Evolutionary conservation across 2,113 vertebrate species (phyloP), one percentile per base, ranked within the genome.

Genomic region (Petroica traversi): DNA sequence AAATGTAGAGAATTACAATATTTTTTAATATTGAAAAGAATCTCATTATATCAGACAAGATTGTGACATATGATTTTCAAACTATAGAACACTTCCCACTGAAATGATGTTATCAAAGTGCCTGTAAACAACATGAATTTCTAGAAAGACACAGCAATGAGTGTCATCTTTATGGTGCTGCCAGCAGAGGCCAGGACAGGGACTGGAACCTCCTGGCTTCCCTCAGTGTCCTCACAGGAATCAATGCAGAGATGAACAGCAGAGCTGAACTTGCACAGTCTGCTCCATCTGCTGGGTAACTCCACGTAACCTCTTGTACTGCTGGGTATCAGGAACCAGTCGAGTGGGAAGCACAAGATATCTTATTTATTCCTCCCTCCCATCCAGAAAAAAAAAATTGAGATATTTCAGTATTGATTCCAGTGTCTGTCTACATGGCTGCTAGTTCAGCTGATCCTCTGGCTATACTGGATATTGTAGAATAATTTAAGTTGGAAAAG

Each of bases 91-190:
- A 40, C 13, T 20, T 45, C 55, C 20, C 41, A 80, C 33, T 48
- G 36, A 67, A 69, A 61, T 49, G 18, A 38, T 6, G 6, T 23
- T 45, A 57, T 29, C 33, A 15, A 73, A 73, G 54, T 18, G 36
- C 8, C 36, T 68, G 59, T 61, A 52, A 85, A 49, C 18, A 78
- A 64, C 20, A 67, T 8, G 33, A 68, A 75, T 40, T 76, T 66
- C n/a, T 76, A 69, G 36, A 36, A 57, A 73, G 19, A 63, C 36
- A 52, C 14, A 41, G 69, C 0, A 0, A 41, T 31, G n/a, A 51
- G 28, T 36, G 31, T 71, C 22, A 19, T 16, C 20, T 49, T 80
- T 28, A 23, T 33, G 45, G 19, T 38, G 49, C 3, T 77, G 51
- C 22, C 91, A 91, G 63, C 49, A 54, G 46, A 77, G 54, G 33